These are phyloP conservation scores for Drosophila diplacantha DNA, from an alignment of 2,888 invertebrate genomes.

Conservation along the genomic window DNA sequence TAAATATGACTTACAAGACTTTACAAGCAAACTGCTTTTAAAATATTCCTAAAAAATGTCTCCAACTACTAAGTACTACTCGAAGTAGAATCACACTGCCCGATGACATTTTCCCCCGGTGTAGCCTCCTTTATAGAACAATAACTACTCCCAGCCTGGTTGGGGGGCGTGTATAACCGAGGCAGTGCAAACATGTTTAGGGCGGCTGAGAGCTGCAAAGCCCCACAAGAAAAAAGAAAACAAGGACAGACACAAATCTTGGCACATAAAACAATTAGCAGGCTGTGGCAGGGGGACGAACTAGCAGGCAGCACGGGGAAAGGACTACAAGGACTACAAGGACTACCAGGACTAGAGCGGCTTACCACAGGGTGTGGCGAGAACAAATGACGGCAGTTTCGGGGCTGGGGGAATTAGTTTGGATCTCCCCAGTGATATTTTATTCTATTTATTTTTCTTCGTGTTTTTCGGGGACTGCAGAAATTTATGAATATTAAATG, in stretches of 20 bases:
- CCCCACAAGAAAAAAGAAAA: conserved; percentile 12
- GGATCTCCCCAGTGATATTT: conserved; percentile 28
- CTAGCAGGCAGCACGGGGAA: conserved; percentile 7
- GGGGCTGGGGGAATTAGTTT: conserved; percentile 59
- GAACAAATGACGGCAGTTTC: conserved; percentile 60
- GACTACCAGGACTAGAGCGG: conserved; percentile 25
- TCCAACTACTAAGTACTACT: too few species aligned
- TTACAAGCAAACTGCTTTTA: background rate
- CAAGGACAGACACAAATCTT: conserved; percentile 67
- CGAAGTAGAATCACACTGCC: too few species aligned
- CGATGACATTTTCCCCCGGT: background rate
- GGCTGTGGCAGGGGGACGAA: conserved; percentile 15
- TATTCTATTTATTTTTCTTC: conserved; percentile 39
- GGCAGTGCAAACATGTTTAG: conserved; percentile 56
- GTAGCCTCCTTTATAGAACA: conserved; percentile 25
- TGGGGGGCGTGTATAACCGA: conserved; percentile 56
- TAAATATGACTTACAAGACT: too few species aligned
- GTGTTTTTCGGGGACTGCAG: conserved; percentile 38
- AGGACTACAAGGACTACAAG: conserved; percentile 20
- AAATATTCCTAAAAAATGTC: background rate
- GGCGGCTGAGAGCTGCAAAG: conserved; percentile 48
- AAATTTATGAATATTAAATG: conserved; percentile 72
- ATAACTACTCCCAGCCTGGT: conserved; percentile 47
- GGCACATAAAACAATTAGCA: conserved; percentile 72
- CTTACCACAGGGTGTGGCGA: conserved; percentile 35